Evolutionary conservation across 2,113 vertebrate species (phyloP).

Genomic region (Alexandromys fortis): DNA sequence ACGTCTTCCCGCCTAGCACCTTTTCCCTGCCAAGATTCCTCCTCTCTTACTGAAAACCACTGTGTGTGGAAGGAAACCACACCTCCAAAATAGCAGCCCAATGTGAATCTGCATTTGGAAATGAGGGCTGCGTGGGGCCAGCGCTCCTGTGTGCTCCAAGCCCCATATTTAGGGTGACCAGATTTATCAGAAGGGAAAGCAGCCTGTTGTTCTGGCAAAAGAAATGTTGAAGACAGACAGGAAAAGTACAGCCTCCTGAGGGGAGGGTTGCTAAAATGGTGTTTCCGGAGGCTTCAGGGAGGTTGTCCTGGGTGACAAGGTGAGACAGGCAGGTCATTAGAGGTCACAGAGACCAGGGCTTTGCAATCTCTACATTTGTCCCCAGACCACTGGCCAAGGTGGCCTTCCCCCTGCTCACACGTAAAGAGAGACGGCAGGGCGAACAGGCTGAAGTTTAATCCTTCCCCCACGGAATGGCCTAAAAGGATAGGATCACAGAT

Average conservation of each 20-base stretch:
- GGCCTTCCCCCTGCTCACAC: background rate
- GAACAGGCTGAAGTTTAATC: background rate
- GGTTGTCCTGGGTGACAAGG: slow-evolving; percentile 33
- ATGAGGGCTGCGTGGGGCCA: slow-evolving; percentile 75
- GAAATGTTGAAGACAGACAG: slow-evolving; percentile 63
- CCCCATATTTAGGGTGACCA: slow-evolving; percentile 78
- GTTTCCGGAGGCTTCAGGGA: slow-evolving; percentile 41
- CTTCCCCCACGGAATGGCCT: background rate
- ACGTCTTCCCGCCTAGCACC: background rate
- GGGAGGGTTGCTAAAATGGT: slow-evolving; percentile 51
- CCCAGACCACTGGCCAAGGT: background rate
- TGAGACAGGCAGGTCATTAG: slow-evolving; percentile 5
- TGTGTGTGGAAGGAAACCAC: slow-evolving; percentile 66
- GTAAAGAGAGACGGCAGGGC: background rate
- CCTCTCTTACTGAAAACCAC: slow-evolving; percentile 65
- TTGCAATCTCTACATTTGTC: background rate
- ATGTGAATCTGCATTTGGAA: slow-evolving; percentile 69
- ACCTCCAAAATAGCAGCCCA: slow-evolving; percentile 63
- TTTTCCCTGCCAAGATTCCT: slow-evolving; percentile 40
- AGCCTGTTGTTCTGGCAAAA: slow-evolving; percentile 72
- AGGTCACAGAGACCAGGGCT: slow-evolving; percentile 8
- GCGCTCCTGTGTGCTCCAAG: slow-evolving; percentile 70
- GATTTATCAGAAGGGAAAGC: slow-evolving; percentile 77
- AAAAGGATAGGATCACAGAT: background rate
- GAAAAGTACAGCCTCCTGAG: slow-evolving; percentile 57